Evolutionary conservation across 2,113 vertebrate genomes (phyloP), one percentile per base, ranked within the genome.

Genomic region (Xyliphius kryptos): DNA sequence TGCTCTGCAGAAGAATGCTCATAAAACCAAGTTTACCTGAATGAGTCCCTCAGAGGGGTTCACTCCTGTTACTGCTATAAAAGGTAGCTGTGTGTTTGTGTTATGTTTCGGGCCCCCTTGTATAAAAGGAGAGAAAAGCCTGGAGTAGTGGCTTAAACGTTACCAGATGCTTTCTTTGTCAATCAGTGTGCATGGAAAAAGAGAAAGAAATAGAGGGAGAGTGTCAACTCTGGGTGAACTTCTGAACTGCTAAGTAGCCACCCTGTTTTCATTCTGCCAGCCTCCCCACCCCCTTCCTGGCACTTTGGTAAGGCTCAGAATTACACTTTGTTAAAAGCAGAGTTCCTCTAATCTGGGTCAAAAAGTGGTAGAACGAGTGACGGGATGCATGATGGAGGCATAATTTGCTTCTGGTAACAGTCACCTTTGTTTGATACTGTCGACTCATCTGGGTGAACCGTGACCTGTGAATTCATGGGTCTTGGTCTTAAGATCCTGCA

Each of bases 21-120:
- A 37, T 88, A 85, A 88, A 87, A n/a, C 79, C 2, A 66, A 71
- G 74, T 84, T 87, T 80, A 85, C 85, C 82, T 84, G 85, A 87
- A 85, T 82, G 80, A 84, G 80, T 74, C 79, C 74, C 78, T 69
- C 72, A 80, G 81, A 79, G 82, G 72, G 76, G 74, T 74, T 50
- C 63, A 72, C 75, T 81, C 82, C 83, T 82, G 78, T 81, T 79
- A 80, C 78, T 73, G 72, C 80, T 80, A 81, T 83, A 81, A 86
- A 85, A 77, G 77, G 79, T 82, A 84, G 79, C 70, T 64, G 63
- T 72, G 69, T 83, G 82, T 85, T 83, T 83, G 83, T 85, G 77
- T 83, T 85, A 84, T 83, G 78, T 81, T 84, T 80, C 77, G 72
- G 74, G 72, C 73, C 79, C 67, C 71, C 60, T 72, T 75, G 66